Conservation (phyloP, 2,797 vertebrate genomes). For the Adrianichthys oophorus region DNA sequence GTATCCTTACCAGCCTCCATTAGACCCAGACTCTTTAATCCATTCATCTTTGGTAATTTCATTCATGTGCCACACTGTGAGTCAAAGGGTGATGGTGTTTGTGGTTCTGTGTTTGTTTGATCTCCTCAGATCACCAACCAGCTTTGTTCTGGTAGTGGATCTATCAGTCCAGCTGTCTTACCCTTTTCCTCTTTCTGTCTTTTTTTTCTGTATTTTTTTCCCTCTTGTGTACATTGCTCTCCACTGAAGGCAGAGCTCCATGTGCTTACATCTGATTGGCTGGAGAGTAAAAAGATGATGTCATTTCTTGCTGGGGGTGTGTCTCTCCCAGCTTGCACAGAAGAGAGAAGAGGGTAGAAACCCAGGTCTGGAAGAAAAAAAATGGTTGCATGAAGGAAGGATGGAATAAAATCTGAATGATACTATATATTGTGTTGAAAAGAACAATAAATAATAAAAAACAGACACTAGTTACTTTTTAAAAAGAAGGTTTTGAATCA, state of each 20-base stretch:
- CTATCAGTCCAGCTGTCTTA: neutral
- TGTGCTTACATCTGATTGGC: slow-evolving; percentile 81
- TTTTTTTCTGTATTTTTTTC: slow-evolving; percentile 73
- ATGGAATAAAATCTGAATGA: slow-evolving; percentile 11
- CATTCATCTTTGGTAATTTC: slow-evolving; percentile 27
- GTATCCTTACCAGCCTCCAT: slow-evolving; percentile 19
- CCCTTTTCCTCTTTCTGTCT: slow-evolving; percentile 23
- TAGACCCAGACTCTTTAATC: slow-evolving; percentile 23
- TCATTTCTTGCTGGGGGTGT: slow-evolving; percentile 75
- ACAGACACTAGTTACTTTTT: neutral
- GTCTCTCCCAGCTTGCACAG: slow-evolving; percentile 30
- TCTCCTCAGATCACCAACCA: slow-evolving; percentile 12
- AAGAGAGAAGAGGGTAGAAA: slow-evolving; percentile 40
- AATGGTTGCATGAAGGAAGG: slow-evolving; percentile 23
- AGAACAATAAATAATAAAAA: neutral
- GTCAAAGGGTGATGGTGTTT: neutral
- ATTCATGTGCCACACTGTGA: slow-evolving; percentile 20
- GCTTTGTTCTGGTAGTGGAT: neutral
- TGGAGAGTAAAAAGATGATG: slow-evolving; percentile 76
- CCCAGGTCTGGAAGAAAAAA: slow-evolving; percentile 22
- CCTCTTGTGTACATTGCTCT: slow-evolving; percentile 80
- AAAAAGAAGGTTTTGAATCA: too few relatives aligned
- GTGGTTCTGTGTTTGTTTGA: neutral
- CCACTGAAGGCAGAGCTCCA: slow-evolving; percentile 80
- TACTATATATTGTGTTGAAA: neutral